Evolutionary conservation across 1,140 invertebrate species (phyloP).

Genomic region (Eueides isabella): DNA sequence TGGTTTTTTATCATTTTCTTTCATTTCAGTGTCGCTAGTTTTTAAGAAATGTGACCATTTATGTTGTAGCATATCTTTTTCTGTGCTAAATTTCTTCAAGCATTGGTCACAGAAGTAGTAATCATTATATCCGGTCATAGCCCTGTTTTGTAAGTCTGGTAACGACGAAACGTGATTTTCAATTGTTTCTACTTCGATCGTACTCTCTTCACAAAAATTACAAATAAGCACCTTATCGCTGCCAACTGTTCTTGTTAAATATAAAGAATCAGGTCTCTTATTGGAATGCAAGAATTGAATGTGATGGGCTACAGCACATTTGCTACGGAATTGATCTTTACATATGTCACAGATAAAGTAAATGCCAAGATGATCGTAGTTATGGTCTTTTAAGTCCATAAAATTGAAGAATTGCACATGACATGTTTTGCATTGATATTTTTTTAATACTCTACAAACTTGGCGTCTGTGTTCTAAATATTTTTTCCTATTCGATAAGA

Average conservation of each 20-base stretch:
- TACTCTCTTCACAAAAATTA: conserved; percentile 65
- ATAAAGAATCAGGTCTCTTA: conserved; percentile 46
- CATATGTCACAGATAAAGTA: conserved; percentile 68
- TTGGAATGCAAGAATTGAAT: conserved; percentile 61
- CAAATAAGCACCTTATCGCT: conserved; percentile 56
- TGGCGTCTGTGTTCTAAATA: conserved; percentile 55
- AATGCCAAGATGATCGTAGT: conserved; percentile 55
- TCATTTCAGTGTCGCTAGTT: conserved; percentile 47
- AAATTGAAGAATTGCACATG: conserved; percentile 52
- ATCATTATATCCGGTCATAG: conserved; percentile 61
- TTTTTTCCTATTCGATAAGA: conserved; percentile 51
- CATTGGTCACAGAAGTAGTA: conserved; percentile 70
- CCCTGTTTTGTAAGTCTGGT: conserved; percentile 57
- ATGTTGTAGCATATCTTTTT: conserved; percentile 64
- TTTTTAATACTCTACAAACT: conserved; percentile 52
- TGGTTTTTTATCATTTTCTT: conserved; percentile 15
- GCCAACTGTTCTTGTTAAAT: conserved; percentile 39
- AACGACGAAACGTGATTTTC: conserved; percentile 52
- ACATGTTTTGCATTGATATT: conserved; percentile 61
- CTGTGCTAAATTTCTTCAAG: conserved; percentile 57
- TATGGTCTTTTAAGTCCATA: conserved; percentile 71
- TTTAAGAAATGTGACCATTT: conserved; percentile 68
- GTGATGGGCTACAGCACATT: conserved; percentile 64
- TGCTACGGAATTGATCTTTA: conserved; percentile 62
- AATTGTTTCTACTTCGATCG: conserved; percentile 49